Evolutionary conservation across 2,888 invertebrate species (phyloP).

Genomic region (Baccha elongata): DNA sequence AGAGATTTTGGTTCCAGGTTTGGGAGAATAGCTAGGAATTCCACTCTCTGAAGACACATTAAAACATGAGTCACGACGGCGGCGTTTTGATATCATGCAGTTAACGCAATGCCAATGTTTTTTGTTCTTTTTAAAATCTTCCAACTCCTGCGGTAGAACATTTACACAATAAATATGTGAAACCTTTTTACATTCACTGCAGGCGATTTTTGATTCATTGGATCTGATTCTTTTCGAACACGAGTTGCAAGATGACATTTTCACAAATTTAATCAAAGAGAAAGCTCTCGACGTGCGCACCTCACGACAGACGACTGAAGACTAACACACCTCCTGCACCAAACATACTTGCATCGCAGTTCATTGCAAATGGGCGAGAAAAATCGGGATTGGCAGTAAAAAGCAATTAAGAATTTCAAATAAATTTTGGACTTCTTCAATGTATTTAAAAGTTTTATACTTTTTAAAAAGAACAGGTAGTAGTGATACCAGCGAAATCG

Average conservation of each 20-base stretch:
- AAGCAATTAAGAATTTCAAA: too few species aligned
- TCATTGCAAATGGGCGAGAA: too few species aligned
- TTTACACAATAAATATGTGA: too few species aligned
- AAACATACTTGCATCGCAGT: too few species aligned
- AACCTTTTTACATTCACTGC: neutral
- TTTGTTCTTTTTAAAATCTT: constrained; percentile 1
- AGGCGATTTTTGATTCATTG: neutral
- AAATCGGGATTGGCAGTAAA: too few species aligned
- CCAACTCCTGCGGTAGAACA: neutral
- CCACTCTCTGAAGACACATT: constrained; percentile 1
- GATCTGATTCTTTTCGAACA: neutral
- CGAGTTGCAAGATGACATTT: constrained; percentile 4
- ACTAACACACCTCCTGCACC: too few species aligned
- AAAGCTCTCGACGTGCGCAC: neutral
- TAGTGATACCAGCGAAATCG: too few species aligned
- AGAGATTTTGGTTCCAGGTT: neutral
- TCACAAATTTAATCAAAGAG: neutral
- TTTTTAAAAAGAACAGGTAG: too few species aligned
- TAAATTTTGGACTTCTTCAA: too few species aligned
- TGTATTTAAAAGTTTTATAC: too few species aligned
- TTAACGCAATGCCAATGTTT: neutral
- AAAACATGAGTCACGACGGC: neutral
- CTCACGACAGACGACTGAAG: neutral
- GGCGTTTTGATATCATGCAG: constrained; percentile 1
- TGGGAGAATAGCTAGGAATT: neutral